Percentiles rank a stretch among this genome's conserved stretches.
These are phyloP conservation scores for Strix occidentalis DNA, from an alignment of 2,797 vertebrate genomes.

Conservation along the genomic window DNA sequence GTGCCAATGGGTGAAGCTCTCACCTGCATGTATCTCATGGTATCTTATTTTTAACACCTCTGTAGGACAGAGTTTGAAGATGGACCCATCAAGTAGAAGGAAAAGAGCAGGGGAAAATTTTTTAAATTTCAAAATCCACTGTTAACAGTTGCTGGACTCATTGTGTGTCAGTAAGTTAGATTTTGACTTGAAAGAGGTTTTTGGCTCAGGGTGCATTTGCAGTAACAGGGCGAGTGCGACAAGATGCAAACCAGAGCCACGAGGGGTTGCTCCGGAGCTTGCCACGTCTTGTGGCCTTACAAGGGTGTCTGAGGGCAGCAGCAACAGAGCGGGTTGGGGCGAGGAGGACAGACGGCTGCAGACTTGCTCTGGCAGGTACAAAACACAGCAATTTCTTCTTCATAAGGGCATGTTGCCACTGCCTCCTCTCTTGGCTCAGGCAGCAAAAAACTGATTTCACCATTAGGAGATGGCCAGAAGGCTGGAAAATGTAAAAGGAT, in stretches of 20 bases:
- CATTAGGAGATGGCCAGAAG: background rate
- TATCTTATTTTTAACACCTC: background rate
- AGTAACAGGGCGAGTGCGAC: background rate
- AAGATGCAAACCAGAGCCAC: background rate
- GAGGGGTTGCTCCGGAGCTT: background rate
- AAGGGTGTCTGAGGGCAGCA: background rate
- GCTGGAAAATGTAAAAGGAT: background rate
- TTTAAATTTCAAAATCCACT: background rate
- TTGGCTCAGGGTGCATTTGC: background rate
- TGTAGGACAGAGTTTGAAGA: background rate
- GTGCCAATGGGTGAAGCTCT: background rate
- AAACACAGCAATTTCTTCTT: background rate
- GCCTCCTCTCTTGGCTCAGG: background rate
- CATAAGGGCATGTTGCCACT: background rate
- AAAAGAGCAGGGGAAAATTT: background rate
- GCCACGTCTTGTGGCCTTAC: rapidly evolving
- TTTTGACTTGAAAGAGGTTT: background rate
- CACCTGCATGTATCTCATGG: rapidly evolving
- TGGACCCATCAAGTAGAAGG: background rate
- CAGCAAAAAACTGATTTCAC: background rate
- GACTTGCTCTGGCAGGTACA: background rate
- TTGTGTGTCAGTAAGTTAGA: too few species aligned
- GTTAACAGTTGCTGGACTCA: background rate
- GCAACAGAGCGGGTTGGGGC: rapidly evolving
- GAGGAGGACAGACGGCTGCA: background rate